Evolutionary conservation across 2,888 invertebrate genomes (phyloP).

Genomic region (Nomada ruficornis): DNA sequence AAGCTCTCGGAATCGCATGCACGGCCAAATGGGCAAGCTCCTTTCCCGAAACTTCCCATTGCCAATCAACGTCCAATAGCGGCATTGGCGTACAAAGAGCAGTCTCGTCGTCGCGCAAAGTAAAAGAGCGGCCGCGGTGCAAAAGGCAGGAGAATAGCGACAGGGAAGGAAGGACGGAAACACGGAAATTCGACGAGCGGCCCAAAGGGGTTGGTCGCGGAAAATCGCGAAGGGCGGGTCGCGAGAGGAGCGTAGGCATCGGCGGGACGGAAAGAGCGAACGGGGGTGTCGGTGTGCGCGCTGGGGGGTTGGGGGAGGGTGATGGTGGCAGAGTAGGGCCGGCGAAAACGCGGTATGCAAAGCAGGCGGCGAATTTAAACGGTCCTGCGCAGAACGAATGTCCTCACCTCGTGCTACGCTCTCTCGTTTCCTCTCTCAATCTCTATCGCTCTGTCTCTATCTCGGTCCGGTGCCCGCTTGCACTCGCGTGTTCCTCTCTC

Average conservation of each 20-base stretch:
- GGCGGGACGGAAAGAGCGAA: constrained; percentile 37
- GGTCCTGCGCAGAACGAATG: constrained; percentile 81
- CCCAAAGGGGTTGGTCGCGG: constrained; percentile 69
- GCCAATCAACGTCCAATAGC: too few relatives aligned
- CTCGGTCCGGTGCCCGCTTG: constrained; percentile 23
- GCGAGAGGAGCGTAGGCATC: constrained; percentile 40
- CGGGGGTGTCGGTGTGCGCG: constrained; percentile 48
- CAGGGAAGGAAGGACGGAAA: constrained; percentile 22
- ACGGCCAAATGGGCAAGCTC: too few relatives aligned
- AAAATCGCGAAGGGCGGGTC: constrained; percentile 74
- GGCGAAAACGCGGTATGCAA: constrained; percentile 81
- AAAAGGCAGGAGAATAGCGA: constrained; percentile 1
- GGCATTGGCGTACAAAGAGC: background rate
- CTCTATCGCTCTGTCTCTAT: constrained; percentile 24
- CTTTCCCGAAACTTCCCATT: too few relatives aligned
- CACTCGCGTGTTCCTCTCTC: constrained; percentile 47
- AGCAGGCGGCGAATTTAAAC: constrained; percentile 82
- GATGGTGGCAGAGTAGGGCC: constrained; percentile 68
- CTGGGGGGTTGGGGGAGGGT: constrained; percentile 34
- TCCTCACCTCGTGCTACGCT: constrained; percentile 79
- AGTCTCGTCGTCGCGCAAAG: background rate
- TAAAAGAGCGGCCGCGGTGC: background rate
- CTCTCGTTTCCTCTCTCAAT: constrained; percentile 59
- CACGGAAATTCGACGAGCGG: constrained; percentile 58
- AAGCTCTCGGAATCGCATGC: too few relatives aligned